Percentiles rank a stretch among this genome's conserved stretches.
phyloP scores from a whole-genome alignment of 2,797 vertebrate genomes.

The Harpagifer antarcticus region DNA sequence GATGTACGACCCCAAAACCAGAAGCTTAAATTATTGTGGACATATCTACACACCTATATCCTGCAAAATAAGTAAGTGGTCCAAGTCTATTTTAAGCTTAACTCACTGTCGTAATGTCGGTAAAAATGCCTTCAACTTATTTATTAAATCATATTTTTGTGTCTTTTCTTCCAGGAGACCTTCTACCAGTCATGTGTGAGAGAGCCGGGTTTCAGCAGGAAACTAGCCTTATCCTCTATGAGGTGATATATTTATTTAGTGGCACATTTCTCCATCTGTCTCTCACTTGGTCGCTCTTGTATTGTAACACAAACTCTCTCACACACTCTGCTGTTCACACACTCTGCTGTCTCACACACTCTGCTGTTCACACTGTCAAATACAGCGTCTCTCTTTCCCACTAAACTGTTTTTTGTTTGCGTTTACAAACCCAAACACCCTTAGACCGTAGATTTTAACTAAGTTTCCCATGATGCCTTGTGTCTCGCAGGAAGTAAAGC shows the following conservation, averaged over 20 bases:
- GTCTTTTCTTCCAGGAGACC: conserved; percentile 89
- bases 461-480: conserved; percentile 13
- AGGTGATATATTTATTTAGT: conserved; percentile 84
- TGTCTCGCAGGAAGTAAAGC: conserved; percentile 96
- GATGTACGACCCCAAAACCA: conserved; percentile 99
- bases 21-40: conserved; percentile 99
- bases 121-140: background rate
- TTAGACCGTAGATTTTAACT: background rate
- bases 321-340: too few species aligned
- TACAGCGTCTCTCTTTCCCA: background rate
- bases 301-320: conserved; percentile 3
- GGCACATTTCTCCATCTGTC: conserved; percentile 26
- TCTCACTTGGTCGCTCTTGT: conserved; percentile 21
- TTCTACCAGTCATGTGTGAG: conserved; percentile 99
- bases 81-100: background rate
- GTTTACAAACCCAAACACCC: conserved; percentile 4
- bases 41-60: conserved; percentile 99
- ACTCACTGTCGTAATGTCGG: background rate
- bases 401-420: background rate
- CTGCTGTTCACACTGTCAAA: conserved; percentile 10
- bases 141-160: conserved; percentile 30
- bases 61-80: conserved; percentile 99
- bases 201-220: conserved; percentile 99
- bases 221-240: conserved; percentile 99
- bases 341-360: background rate